These are phyloP conservation scores for Syngnathus typhle DNA, from an alignment of 2,113 vertebrate genomes.

Conservation along the genomic window DNA sequence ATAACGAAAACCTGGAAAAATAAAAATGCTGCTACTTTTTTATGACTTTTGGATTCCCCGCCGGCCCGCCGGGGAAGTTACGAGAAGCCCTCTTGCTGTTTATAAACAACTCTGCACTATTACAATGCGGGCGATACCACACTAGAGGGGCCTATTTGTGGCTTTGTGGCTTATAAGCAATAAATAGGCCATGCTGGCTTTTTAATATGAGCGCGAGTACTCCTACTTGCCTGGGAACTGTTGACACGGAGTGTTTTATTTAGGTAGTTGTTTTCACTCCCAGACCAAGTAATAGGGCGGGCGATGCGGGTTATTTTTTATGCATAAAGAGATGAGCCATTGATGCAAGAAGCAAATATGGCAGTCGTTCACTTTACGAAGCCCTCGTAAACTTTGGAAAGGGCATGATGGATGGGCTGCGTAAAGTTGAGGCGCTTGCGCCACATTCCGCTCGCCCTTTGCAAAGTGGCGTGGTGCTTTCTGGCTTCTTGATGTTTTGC, in stretches of 20 bases:
- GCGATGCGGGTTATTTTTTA: conserved; percentile 31
- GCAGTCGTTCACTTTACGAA: conserved; percentile 22
- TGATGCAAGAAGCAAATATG: conserved; percentile 39
- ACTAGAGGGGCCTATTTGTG: background rate
- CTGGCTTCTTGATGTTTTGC: background rate
- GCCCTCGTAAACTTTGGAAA: conserved; percentile 29
- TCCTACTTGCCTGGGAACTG: conserved; percentile 9
- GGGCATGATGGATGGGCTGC: conserved; percentile 24
- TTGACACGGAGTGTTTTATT: conserved; percentile 11
- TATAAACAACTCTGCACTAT: background rate
- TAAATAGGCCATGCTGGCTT: conserved; percentile 7
- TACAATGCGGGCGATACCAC: background rate
- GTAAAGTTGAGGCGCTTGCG: conserved; percentile 13
- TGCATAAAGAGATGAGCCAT: conserved; percentile 34
- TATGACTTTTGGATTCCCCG: background rate
- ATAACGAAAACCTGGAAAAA: background rate
- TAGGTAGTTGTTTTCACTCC: conserved; percentile 16
- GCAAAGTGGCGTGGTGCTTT: conserved; percentile 13
- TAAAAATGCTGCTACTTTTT: background rate
- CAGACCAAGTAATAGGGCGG: conserved; percentile 12
- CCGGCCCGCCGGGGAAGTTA: background rate
- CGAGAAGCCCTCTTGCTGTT: background rate
- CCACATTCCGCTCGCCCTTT: conserved; percentile 26
- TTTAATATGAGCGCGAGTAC: conserved; percentile 5
- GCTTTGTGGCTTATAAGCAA: conserved; percentile 27